These are phyloP conservation scores for Branchipolynoe longqiensis DNA, from an alignment of 2,888 invertebrate genomes.

Conservation along the genomic window DNA sequence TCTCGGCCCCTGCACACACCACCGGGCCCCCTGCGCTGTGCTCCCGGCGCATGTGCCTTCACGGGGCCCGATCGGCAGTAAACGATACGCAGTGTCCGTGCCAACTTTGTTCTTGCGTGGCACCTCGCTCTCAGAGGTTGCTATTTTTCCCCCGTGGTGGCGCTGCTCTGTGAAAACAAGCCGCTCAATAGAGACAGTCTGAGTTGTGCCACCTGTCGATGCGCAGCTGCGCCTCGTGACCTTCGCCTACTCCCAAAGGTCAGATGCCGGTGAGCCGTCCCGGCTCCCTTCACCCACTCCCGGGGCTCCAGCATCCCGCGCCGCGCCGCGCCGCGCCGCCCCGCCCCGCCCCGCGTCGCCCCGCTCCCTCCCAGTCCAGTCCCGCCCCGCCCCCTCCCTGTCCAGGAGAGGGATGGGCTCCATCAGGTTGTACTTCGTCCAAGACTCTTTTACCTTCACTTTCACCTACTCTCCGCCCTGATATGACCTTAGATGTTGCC, in stretches of 20 bases:
- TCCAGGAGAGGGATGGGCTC: no score
- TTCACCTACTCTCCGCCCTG: no score
- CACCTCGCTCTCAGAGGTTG: background rate
- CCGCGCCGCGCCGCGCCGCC: background rate
- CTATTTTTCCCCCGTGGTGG: constrained; percentile 5
- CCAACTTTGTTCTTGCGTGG: constrained; percentile 30
- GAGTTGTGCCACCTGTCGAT: constrained; percentile 33
- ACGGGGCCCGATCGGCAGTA: constrained; percentile 8
- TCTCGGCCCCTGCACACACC: no score
- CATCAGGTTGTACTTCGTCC: no score
- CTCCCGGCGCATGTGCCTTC: no score
- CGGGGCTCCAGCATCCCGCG: background rate
- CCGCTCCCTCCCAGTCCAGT: background rate
- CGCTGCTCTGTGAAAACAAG: constrained; percentile 20
- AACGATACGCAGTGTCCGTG: background rate
- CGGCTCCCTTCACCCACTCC: background rate
- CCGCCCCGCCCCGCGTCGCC: background rate
- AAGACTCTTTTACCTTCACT: no score
- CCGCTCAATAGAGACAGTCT: background rate
- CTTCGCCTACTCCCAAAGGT: constrained; percentile 31
- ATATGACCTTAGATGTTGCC: no score
- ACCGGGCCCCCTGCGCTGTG: no score
- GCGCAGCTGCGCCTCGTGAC: constrained; percentile 26
- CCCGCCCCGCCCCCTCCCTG: background rate
- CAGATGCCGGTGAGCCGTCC: background rate